Evolutionary conservation across 2,113 vertebrate genomes (phyloP).

Genomic region (Empidonax traillii): DNA sequence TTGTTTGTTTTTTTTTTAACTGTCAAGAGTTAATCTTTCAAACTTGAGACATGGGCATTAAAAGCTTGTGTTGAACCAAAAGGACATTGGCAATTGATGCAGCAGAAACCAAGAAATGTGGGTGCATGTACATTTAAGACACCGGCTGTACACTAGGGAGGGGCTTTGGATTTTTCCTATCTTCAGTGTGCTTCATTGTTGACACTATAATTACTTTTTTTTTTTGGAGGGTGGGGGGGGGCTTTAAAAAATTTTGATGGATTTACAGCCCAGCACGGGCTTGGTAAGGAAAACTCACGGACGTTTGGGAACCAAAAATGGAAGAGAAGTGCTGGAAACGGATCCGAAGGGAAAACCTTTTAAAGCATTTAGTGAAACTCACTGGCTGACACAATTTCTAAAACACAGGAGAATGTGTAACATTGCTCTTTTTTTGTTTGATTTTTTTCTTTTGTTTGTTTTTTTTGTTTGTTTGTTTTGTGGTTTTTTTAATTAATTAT

Average conservation of each 20-base stretch:
- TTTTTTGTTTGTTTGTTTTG: constrained; percentile 10
- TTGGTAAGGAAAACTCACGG: neutral
- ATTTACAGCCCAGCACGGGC: neutral
- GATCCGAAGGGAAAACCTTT: constrained; percentile 11
- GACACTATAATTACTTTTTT: neutral
- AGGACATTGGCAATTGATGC: constrained; percentile 50
- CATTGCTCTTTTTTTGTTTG: neutral
- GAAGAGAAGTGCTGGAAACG: neutral
- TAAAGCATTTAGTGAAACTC: constrained; percentile 32
- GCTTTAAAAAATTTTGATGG: neutral
- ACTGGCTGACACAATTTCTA: constrained; percentile 64
- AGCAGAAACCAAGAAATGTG: constrained; percentile 50
- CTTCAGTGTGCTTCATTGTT: constrained; percentile 49
- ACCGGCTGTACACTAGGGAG: constrained; percentile 15
- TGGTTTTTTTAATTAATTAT: constrained; percentile 77
- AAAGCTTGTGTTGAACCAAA: constrained; percentile 63
- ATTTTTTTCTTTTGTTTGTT: neutral
- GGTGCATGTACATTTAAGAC: constrained; percentile 55
- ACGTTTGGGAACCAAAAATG: constrained; percentile 8
- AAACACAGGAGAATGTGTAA: constrained; percentile 68
- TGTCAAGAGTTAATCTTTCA: constrained; percentile 46
- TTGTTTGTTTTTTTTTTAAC: neutral
- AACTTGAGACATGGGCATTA: constrained; percentile 53
- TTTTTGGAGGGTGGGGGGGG: neutral
- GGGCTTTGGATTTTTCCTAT: constrained; percentile 29